Evolutionary conservation across 1,140 invertebrate species (phyloP), one percentile per base, ranked within the genome.

Genomic region (Rhizoglyphus robini): DNA sequence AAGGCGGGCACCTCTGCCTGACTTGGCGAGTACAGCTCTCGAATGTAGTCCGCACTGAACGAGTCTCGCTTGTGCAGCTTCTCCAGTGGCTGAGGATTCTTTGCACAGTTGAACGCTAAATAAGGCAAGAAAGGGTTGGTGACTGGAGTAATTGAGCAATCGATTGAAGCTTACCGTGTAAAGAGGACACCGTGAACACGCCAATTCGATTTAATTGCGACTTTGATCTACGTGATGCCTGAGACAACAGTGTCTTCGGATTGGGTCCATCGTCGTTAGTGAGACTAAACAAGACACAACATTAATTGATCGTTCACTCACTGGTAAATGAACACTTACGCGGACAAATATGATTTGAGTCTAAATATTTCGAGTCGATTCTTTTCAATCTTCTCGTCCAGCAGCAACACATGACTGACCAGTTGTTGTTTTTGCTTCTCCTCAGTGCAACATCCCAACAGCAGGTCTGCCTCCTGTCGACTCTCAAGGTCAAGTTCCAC

Each of bases 351-450:
- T 78, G 93, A 96, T 65, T 91, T 83, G 30, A 96, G 81, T 66
- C 93, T 82, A 76, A 96, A 97, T 78, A 96, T 91, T 76, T 98
- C 94, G 76, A 93, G 95, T 75, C 95, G 92, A 71, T 96, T 80
- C 68, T 92, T 83, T 75, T 97, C 94, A 57, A 96, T 80, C 77
- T 96, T 96, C 74, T 96, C 93, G 72, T 97, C 93, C 88, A 90
- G 96, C 73, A 92, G 88, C 58, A 88, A 79, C 74, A 97, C 93
- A 79, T 96, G 93, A 73, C 86, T 86, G 68, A 86, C 86, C 58
- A 97, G 86, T 32, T 48, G 46, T 76, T 95, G 90, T 68, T 90
- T 85, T 61, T 87, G 90, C 70, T 94, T 88, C 29, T 86, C 83
- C 75, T 96, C 92, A n/a, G 88, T 87, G 30, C 95, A 89, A 27